Evolutionary conservation across 1,140 invertebrate species (phyloP).

Genomic region (Heliconius hewitsoni): DNA sequence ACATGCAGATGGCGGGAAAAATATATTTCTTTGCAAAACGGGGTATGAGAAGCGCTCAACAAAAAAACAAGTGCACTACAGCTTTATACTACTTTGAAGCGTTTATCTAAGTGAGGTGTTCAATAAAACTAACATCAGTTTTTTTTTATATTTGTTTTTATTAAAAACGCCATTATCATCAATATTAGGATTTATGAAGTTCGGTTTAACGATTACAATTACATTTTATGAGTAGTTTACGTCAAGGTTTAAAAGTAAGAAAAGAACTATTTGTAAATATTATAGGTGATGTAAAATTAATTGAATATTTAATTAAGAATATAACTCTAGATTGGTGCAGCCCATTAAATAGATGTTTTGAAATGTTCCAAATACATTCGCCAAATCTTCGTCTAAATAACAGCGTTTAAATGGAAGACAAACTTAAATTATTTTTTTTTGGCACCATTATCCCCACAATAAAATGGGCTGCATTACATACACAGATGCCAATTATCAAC

Average conservation of each 20-base stretch:
- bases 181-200: constrained; percentile 81
- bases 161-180: constrained; percentile 81
- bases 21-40: constrained; percentile 27
- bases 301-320: constrained; percentile 34
- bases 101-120: constrained; percentile 30
- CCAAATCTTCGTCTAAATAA: constrained; percentile 39
- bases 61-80: constrained; percentile 48
- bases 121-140: constrained; percentile 68
- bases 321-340: constrained; percentile 54
- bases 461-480: constrained; percentile 73
- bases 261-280: constrained; percentile 70
- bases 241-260: constrained; percentile 75
- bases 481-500: constrained; percentile 68
- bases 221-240: constrained; percentile 79
- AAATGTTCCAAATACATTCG: constrained; percentile 31
- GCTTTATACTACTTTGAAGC: constrained; percentile 19
- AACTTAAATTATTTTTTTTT: constrained; percentile 60
- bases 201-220: constrained; percentile 81
- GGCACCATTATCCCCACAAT: constrained; percentile 51
- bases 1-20: constrained; percentile 61
- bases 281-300: constrained; percentile 42
- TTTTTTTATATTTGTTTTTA: constrained; percentile 79
- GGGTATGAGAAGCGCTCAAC: constrained; percentile 41
- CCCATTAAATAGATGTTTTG: constrained; percentile 56
- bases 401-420: constrained; percentile 71